Percentiles rank a stretch among this genome's conserved stretches.
Conservation (phyloP, 2,797 vertebrate species). For the Malacoctenus gilli region DNA sequence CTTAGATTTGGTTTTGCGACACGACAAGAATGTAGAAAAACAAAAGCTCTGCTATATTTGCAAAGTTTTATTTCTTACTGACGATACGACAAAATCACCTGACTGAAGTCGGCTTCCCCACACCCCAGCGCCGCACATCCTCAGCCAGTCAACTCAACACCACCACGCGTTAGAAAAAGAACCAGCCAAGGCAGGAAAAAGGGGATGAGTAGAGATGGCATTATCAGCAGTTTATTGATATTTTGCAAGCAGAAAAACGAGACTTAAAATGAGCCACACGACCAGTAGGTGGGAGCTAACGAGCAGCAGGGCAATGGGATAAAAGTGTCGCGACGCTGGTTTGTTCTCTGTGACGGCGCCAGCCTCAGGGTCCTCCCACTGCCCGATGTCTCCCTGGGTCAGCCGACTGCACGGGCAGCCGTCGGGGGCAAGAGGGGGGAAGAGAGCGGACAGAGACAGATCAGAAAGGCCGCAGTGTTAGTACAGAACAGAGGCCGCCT, state of each 20-base stretch:
- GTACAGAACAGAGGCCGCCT: constrained; percentile 45
- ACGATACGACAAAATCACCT: too few relatives aligned
- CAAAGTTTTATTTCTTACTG: too few relatives aligned
- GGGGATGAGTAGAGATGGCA: constrained; percentile 65
- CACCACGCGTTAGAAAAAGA: constrained; percentile 14
- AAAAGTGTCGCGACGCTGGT: constrained; percentile 99
- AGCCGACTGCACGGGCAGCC: constrained; percentile 88
- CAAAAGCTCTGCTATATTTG: too few relatives aligned
- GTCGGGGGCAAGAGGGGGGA: constrained; percentile 51
- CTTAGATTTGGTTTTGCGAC: too few relatives aligned
- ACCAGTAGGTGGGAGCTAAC: constrained; percentile 99
- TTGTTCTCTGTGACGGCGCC: constrained; percentile 94
- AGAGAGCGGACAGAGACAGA: constrained; percentile 66
- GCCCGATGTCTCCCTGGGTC: constrained; percentile 91
- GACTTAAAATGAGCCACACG: constrained; percentile 99
- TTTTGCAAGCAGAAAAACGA: constrained; percentile 99
- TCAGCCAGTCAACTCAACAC: not conserved
- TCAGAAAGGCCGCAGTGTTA: constrained; percentile 69
- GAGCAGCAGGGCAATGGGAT: constrained; percentile 98
- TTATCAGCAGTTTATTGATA: constrained; percentile 94
- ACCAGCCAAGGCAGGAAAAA: constrained; percentile 52
- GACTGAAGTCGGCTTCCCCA: too few relatives aligned
- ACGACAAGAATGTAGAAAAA: too few relatives aligned
- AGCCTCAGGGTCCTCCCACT: constrained; percentile 96
- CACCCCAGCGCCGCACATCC: not conserved